phyloP scores from a whole-genome alignment of 53 echinoderm and acorn worm species.

The Henricia sp. region DNA sequence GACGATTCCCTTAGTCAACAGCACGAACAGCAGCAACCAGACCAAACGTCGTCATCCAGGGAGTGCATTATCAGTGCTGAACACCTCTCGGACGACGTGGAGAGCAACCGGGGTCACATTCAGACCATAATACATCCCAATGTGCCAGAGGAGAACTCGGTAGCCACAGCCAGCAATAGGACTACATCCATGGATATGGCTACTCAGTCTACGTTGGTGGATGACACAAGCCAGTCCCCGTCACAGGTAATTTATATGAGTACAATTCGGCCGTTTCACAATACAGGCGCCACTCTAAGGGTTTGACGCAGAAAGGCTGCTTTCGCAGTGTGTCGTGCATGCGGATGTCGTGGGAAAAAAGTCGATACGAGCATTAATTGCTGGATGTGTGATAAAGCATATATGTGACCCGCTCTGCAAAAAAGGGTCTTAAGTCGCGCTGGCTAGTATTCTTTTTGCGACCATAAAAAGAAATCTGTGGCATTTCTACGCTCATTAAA shows the following conservation, averaged over 20 bases:
- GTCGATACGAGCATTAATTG: too few species aligned
- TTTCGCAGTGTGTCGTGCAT: too few species aligned
- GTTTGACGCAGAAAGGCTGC: too few species aligned
- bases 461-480: too few species aligned
- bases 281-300: too few species aligned
- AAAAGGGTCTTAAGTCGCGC: too few species aligned
- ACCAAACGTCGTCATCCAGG: conserved; percentile 30
- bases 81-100: conserved; percentile 53
- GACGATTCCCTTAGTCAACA: conserved; percentile 1
- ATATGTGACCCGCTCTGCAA: too few species aligned
- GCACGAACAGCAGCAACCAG: not conserved
- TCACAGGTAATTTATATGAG: conserved; percentile 59
- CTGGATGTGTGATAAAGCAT: too few species aligned
- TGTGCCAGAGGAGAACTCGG: conserved; percentile 15
- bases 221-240: conserved; percentile 30
- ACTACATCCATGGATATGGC: conserved; percentile 31
- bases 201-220: conserved; percentile 47
- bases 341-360: too few species aligned
- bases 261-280: too few species aligned
- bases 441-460: too few species aligned
- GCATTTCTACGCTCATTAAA: too few species aligned
- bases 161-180: not conserved
- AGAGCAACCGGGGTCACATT: conserved; percentile 25
- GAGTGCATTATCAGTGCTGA: conserved; percentile 61
- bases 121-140: conserved; percentile 58